Evolutionary conservation across 2,888 invertebrate species (phyloP), one percentile per base, ranked within the genome.

Genomic region (Drosophila rellima): DNA sequence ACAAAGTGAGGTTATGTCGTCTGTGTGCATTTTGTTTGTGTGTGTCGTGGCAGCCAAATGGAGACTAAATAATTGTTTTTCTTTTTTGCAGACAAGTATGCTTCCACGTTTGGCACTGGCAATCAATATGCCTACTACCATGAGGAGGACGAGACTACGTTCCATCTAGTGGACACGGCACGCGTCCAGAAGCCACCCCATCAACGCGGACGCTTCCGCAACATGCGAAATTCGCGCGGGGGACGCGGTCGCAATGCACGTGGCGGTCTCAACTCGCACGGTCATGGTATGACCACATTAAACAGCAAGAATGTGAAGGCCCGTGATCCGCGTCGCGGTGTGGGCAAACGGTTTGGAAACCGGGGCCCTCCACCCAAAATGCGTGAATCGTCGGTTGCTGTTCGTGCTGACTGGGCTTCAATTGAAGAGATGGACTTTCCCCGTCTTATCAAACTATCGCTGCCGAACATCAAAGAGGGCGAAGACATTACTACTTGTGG

Each of bases 361-460:
- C 94, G 96, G 74, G 94, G 95, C 62, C 95, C 96, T 29, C 98
- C 97, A 8, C 96, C 98, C 90, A 98, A 98, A 93, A 98, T 98
- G 85, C 95, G 99, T 42, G 99, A 99, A 93, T 98, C 99, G 0
- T 99, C 99, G 0, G 99, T 99, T 0, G 98, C 98, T 56, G 98
- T 99, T 3, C 95, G 97, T 42, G 97, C 99, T 7, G 98, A 98
- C 77, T 99, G 99, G 99, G 95, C 95, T 63, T 98, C 99, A 7
- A 97, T 99, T 81, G 98, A 98, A 90, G 99, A 99, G 92, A 98
- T 99, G 98, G 99, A 99, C 93, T 99, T 99, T 92, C 98, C 98
- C 8, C 95, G 99, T 13, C 94, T 99, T 61, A 95, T 96, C 44
- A 99, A 99, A 92, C 94, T 99, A 3, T 97, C 97, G 39, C 93